Conservation (phyloP, 2,888 invertebrate genomes). For the Diplolepis rosae region DNA sequence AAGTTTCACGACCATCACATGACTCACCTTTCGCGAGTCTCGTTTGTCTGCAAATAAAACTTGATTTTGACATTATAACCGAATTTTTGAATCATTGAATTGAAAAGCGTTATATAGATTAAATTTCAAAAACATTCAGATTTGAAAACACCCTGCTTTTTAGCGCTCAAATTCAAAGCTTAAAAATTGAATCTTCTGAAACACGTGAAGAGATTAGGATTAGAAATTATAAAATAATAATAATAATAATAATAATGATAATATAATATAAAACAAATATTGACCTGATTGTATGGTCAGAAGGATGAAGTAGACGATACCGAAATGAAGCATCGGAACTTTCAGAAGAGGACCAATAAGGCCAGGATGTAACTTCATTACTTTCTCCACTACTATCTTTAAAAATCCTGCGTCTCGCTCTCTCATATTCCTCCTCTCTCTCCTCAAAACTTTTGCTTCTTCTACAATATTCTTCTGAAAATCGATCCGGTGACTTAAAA, state of each 20-base stretch:
- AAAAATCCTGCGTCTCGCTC: constrained; percentile 90
- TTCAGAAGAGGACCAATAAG: constrained; percentile 70
- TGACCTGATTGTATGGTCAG: constrained; percentile 66
- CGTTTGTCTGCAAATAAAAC: constrained; percentile 62
- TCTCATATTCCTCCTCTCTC: constrained; percentile 91
- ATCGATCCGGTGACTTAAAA: constrained; percentile 78
- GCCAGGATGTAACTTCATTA: constrained; percentile 67
- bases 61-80: too few relatives aligned
- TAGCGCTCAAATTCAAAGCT: too few relatives aligned
- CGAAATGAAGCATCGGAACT: constrained; percentile 67
- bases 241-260: too few relatives aligned
- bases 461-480: constrained; percentile 79
- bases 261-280: too few relatives aligned
- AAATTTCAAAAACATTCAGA: too few relatives aligned
- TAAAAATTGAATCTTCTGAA: too few relatives aligned
- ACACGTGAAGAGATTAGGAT: too few relatives aligned
- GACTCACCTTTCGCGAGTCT: constrained; percentile 75
- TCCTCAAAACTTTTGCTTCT: constrained; percentile 93
- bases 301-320: constrained; percentile 67
- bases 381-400: constrained; percentile 73
- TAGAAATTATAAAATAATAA: too few relatives aligned
- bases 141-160: too few relatives aligned
- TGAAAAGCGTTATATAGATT: too few relatives aligned
- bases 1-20: constrained; percentile 74
- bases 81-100: too few relatives aligned